Evolutionary conservation across 2,113 vertebrate species (phyloP), one percentile per base, ranked within the genome.

Genomic region (Pterocles gutturalis): DNA sequence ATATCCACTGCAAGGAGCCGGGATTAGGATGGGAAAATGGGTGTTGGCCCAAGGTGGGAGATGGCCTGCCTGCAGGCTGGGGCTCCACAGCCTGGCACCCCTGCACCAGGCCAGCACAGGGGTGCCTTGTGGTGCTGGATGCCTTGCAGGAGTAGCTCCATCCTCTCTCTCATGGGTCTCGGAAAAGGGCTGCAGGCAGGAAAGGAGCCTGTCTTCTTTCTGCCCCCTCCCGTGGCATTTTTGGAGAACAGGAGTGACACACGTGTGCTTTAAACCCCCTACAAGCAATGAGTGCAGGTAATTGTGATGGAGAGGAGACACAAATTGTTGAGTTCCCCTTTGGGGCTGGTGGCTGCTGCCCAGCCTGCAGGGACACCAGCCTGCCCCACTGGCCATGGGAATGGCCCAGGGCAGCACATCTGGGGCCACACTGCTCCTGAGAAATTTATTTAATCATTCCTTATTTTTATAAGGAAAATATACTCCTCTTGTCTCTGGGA

Each of bases 281-380:
- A 11, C 3, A 48, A 36, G 21, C 62, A 94, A 45, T 0, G 0
- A 48, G 0, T 77, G 31, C 33, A 26, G 15, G 49, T 90, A 65
- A 21, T 46, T 13, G 36, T 38, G 22, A 66, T 5, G 20, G 24
- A 73, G 43, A 46, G 24, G 36, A 83, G 21, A 21, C 33, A 53
- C 5, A 49, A n/a, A n/a, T n/a, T 7, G 6, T 11, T 2, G 2
- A 71, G n/a, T 13, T 75, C 4, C 43, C 24, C 60, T 3, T 0
- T 25, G 43, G 31, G 22, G n/a, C 34, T 81, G 54, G 34, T 57
- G 57, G 66, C 49, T 65, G 26, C 69, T 41, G 7, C 26, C 17
- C 22, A 17, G 21, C 33, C 67, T 61, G 54, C 25, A 17, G 72
- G 28, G 43, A 38, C 67, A 79, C n/a, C 28, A 65, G 14, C 18